Evolutionary conservation across 2,888 invertebrate genomes (phyloP).

Genomic region (Leistus spinibarbis): DNA sequence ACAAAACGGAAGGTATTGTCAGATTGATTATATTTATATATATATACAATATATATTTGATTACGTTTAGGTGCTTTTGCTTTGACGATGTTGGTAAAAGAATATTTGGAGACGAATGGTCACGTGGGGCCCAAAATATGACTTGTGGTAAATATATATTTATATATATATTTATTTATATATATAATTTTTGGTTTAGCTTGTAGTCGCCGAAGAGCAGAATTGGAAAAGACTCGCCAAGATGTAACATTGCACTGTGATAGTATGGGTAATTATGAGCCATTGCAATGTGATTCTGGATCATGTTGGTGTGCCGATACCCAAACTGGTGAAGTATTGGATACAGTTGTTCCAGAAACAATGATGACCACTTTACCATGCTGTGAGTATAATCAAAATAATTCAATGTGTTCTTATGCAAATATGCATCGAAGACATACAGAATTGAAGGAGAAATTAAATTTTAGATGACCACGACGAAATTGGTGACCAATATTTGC

Average conservation of each 20-base stretch:
- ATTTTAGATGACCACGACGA: constrained; percentile 57
- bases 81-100: constrained; percentile 64
- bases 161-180: constrained; percentile 4
- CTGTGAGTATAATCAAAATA: constrained; percentile 63
- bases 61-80: constrained; percentile 66
- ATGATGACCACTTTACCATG: constrained; percentile 68
- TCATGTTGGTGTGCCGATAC: constrained; percentile 73
- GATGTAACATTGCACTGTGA: constrained; percentile 69
- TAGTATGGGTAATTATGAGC: constrained; percentile 69
- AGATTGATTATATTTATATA: too few relatives aligned
- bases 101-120: constrained; percentile 71
- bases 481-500: constrained; percentile 65
- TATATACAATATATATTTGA: background rate
- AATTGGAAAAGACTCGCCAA: constrained; percentile 58
- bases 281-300: constrained; percentile 69
- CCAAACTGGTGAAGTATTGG: constrained; percentile 64
- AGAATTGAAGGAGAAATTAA: constrained; percentile 12
- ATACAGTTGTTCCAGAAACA: constrained; percentile 62
- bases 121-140: constrained; percentile 64
- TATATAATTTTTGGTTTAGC: constrained; percentile 56
- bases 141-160: constrained; percentile 64
- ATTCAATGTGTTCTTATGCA: background rate
- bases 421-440: background rate
- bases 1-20: constrained; percentile 65
- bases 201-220: constrained; percentile 66